A percentile compares a stretch with the other conserved stretches of the same genome.
Conservation (phyloP, 2,113 vertebrate species). For the Rhegmatorhina hoffmannsi region DNA sequence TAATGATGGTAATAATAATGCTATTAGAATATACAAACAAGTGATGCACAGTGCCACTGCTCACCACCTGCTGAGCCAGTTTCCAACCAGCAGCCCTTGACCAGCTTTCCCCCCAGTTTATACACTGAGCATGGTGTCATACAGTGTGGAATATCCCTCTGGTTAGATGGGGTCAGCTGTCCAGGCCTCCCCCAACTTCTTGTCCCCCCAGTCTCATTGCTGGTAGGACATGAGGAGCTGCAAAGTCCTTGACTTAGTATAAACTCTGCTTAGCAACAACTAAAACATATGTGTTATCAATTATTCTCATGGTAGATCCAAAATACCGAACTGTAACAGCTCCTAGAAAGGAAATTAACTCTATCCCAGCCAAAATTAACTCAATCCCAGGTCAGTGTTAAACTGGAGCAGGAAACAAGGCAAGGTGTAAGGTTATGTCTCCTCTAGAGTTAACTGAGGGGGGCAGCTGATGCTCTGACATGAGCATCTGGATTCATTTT, state of each 20-base stretch:
- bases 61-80: neutral
- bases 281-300: neutral
- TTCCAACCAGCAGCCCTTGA: neutral
- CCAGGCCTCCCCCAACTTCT: neutral
- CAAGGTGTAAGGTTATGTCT: neutral
- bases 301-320: neutral
- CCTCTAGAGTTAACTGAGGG: neutral
- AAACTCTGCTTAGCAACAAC: neutral
- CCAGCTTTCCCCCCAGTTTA: neutral
- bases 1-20: rapidly evolving
- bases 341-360: neutral
- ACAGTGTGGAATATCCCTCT: neutral
- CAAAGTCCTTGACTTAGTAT: neutral
- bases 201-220: neutral
- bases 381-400: neutral
- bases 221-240: neutral
- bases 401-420: neutral
- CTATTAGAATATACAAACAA: neutral
- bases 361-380: neutral
- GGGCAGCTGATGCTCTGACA: neutral
- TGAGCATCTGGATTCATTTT: neutral
- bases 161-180: neutral
- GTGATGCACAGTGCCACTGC: neutral
- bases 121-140: neutral
- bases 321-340: neutral